phyloP scores from a whole-genome alignment of 1,140 invertebrate species.

The Drosophila truncata region DNA sequence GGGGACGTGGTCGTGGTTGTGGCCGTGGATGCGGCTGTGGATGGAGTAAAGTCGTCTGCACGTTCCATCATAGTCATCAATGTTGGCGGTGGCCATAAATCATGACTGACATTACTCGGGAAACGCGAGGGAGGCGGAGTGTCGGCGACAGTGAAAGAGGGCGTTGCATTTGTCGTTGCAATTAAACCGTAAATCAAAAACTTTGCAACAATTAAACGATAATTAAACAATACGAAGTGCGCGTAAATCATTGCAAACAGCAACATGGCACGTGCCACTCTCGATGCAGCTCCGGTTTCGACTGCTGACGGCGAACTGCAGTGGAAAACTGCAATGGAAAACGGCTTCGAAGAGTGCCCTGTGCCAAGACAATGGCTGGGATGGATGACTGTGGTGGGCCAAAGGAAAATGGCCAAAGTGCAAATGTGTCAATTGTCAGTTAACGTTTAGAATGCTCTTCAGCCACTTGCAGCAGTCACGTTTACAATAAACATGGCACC shows the following conservation, averaged over 20 bases:
- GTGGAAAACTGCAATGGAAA: conserved; percentile 28
- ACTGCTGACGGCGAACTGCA: conserved; percentile 24
- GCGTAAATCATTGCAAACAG: conserved; percentile 70
- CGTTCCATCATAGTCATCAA: conserved; percentile 74
- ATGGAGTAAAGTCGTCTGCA: conserved; percentile 41
- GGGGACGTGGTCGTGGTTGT: conserved; percentile 8
- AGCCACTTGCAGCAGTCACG: conserved; percentile 64
- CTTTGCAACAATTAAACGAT: conserved; percentile 82
- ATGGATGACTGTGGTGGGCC: not conserved
- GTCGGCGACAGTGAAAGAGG: conserved; percentile 7
- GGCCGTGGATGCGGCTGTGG: conserved; percentile 24
- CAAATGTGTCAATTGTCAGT: conserved; percentile 80
- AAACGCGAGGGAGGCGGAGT: conserved; percentile 2
- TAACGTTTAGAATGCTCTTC: conserved; percentile 70
- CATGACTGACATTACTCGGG: conserved; percentile 44
- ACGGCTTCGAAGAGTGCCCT: conserved; percentile 21
- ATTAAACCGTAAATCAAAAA: conserved; percentile 84
- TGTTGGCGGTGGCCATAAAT: conserved; percentile 65
- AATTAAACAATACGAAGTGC: conserved; percentile 74
- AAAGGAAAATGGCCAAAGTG: conserved; percentile 71
- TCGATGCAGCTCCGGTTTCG: conserved; percentile 36
- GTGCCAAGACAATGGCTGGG: conserved; percentile 44
- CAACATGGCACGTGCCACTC: conserved; percentile 42
- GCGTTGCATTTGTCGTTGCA: conserved; percentile 69
- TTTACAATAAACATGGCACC: conserved; percentile 66